Evolutionary conservation across 2,113 vertebrate species (phyloP), one percentile per base, ranked within the genome.

Genomic region (Boulengeromyrus knoepffleri): DNA sequence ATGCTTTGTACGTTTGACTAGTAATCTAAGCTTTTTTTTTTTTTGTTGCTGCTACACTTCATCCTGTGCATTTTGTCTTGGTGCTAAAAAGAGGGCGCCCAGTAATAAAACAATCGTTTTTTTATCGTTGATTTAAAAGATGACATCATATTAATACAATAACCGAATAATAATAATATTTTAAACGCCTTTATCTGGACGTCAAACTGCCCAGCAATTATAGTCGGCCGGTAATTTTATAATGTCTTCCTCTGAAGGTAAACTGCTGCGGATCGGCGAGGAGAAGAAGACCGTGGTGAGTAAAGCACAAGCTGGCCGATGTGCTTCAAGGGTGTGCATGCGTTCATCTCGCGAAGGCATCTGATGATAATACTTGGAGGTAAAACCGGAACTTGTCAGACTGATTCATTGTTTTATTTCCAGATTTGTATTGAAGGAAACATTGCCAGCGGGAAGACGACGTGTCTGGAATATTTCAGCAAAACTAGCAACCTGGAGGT

Each of bases 381-480:
- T 27, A 77, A 77, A 19, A 39, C 27, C 70, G 31, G 27, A 21
- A 45, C 12, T 84, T 47, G 8, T 12, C 42, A 47, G 62, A 12
- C 45, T 50, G 12, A 13, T 31, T 70, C 15, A 56, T 39, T 58
- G 10, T 10, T 46, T 83, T 7, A 9, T 94, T 91, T 90, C 77
- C 93, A 99, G 98, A 94, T 99, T 88, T 99, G 97, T 53, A 90
- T 99, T 0, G 98, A 99, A 90, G 98, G 98, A 52, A 99, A 99
- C 92, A 99, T 99, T 90, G 98, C 98, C 0, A 98, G 98, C 24
- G 98, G 98, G 46, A 99, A 99, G 94, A 98, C 98, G 0, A 99
- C 98, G 0, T 99, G 97, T 93, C 94, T 99, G 93, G 96, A 99
- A 74, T 98, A 98, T 92, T 99, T 99, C 93, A 95, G 96, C 90